phyloP scores from a whole-genome alignment of 2,888 invertebrate genomes.

The Leuctra nigra region DNA sequence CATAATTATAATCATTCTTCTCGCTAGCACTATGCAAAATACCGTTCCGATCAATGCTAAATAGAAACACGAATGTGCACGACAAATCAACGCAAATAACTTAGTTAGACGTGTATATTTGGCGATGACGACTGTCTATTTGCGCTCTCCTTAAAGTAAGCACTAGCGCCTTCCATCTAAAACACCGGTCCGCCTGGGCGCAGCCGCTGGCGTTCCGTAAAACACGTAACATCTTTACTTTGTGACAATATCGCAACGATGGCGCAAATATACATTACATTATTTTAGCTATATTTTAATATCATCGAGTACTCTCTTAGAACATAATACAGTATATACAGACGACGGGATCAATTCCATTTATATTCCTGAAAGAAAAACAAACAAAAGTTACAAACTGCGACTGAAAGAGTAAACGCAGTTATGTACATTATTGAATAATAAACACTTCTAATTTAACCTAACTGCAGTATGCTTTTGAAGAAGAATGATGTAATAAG shows the following conservation, averaged over 20 bases:
- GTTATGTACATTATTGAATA: no score
- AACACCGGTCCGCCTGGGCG: slow-evolving; percentile 10
- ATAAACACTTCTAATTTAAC: no score
- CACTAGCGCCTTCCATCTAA: slow-evolving; percentile 19
- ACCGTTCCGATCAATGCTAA: no score
- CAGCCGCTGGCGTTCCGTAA: slow-evolving; percentile 15
- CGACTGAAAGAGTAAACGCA: slow-evolving; percentile 8
- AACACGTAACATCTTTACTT: neutral
- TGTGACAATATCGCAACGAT: neutral
- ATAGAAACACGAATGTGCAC: no score
- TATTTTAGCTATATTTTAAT: slow-evolving; percentile 1
- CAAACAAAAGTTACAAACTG: neutral
- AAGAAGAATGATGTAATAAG: no score
- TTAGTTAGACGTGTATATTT: no score
- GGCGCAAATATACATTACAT: slow-evolving; percentile 2
- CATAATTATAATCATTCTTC: no score
- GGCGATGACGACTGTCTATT: no score
- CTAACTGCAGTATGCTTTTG: no score
- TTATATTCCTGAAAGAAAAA: slow-evolving; percentile 25
- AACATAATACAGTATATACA: slow-evolving; percentile 22
- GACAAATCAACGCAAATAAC: no score
- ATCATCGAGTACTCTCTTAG: slow-evolving; percentile 9
- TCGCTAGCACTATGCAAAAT: no score
- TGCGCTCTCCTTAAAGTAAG: no score
- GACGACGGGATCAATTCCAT: slow-evolving; percentile 24